Base-by-base conservation (phyloP, 2,113 vertebrate genomes). In the Cinclus cinclus region DNA sequence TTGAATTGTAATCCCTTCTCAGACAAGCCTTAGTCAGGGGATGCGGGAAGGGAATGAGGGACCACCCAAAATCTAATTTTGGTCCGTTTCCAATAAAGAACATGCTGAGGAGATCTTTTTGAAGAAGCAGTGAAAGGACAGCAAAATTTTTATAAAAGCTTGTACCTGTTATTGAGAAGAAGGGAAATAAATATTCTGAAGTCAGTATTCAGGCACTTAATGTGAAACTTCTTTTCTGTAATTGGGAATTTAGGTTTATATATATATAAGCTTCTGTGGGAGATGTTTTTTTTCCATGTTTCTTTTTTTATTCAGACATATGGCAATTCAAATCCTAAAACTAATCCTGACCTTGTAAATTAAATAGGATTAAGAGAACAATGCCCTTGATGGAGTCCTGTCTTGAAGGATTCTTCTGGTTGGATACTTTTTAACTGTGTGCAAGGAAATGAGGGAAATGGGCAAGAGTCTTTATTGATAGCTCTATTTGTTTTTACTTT, bases 401-500 rank as follows among this genome's bases (percentile, higher is more conserved):
- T 21, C 44, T 64, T 75, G 47, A 71, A 74, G 52, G 68, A 65
- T 47, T 90, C 70, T 79, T 83, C 88, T 83, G 42, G 17, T 88
- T 42, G 76, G 35, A 87, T 33, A 35, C 30, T 69, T 87, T 80
- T 74, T 70, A 67, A 67, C 30, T 85, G 15, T 92, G 60, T 92
- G 44, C 68, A 90, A 78, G 44, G 42, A 69, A 79, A 71, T 81
- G 15, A 27, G 87, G 89, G 53, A 37, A 71, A 42, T 5, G 74
- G 60, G 41, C 87, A 77, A 33, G 27, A 76, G 25, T 46, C 10
- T 88, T 76, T 80, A 82, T 95, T 93, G 80, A 85, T 93, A 90
- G 89, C 79, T 84, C 13, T 87, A 10, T 95, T 96, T 97, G 84
- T 35, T 94, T 97, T 95, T 89, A 95, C 93, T 97, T 96, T 92